These are phyloP conservation scores for Pantherophis guttatus DNA, from an alignment of 2,113 vertebrate genomes.

Conservation along the genomic window DNA sequence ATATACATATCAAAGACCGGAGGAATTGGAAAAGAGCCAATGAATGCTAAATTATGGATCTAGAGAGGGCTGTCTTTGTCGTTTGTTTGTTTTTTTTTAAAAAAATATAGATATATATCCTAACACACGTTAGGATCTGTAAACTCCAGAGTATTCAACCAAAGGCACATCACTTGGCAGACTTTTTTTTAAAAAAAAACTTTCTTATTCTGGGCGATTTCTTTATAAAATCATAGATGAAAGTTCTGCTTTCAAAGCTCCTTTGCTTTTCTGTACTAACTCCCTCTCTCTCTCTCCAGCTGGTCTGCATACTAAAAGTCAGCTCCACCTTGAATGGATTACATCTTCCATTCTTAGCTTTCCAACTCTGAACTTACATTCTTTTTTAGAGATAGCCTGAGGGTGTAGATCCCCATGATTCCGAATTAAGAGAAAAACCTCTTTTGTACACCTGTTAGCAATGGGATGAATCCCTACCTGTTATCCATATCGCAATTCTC, in stretches of 20 bases:
- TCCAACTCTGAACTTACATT: slow-evolving; percentile 44
- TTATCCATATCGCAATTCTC: background rate
- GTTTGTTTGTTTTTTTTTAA: background rate
- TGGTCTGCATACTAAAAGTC: slow-evolving; percentile 75
- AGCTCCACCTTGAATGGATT: slow-evolving; percentile 67
- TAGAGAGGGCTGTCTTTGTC: slow-evolving; percentile 63
- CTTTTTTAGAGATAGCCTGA: background rate
- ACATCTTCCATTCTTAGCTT: slow-evolving; percentile 25
- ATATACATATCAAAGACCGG: slow-evolving; percentile 73
- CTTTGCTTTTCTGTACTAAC: slow-evolving; percentile 59
- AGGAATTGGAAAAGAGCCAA: slow-evolving; percentile 60
- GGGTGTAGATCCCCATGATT: background rate
- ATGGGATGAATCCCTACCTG: background rate
- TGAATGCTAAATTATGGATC: slow-evolving; percentile 71
- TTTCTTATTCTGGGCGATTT: slow-evolving; percentile 63
- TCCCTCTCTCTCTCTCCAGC: slow-evolving; percentile 62
- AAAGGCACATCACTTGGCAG: slow-evolving; percentile 67
- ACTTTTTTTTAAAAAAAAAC: slow-evolving; percentile 29
- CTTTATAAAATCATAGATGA: slow-evolving; percentile 71
- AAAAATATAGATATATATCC: slow-evolving; percentile 39
- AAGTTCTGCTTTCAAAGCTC: slow-evolving; percentile 66
- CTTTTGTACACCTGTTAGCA: background rate
- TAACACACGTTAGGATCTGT: slow-evolving; percentile 43
- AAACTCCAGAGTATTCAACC: slow-evolving; percentile 69
- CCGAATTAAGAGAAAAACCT: background rate